Evolutionary conservation across 1,140 invertebrate species (phyloP).

Genomic region (Dinoponera quadriceps): DNA sequence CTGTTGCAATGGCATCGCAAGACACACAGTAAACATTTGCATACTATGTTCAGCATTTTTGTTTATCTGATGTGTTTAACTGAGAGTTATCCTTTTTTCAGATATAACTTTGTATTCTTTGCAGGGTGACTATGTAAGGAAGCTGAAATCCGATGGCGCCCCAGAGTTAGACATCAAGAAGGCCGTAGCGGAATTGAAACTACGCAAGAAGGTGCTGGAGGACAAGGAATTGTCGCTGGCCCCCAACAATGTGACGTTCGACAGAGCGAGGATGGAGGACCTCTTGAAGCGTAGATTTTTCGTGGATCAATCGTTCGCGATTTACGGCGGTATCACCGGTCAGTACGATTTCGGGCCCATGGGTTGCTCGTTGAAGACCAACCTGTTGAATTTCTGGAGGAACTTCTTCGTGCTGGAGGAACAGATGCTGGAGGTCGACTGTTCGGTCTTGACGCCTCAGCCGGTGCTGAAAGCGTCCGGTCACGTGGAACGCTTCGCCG

Average conservation of each 20-base stretch:
- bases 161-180: slow-evolving; percentile 96
- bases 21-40: too few species aligned
- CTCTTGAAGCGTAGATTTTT: slow-evolving; percentile 98
- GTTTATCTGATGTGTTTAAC: slow-evolving; percentile 15
- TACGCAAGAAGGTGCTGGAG: slow-evolving; percentile 96
- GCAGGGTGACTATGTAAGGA: slow-evolving; percentile 94
- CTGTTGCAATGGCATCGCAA: too few species aligned
- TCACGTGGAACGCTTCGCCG: slow-evolving; percentile 99
- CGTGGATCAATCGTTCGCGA: slow-evolving; percentile 99
- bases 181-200: slow-evolving; percentile 96
- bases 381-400: slow-evolving; percentile 97
- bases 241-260: slow-evolving; percentile 92
- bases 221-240: slow-evolving; percentile 96
- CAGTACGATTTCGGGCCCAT: slow-evolving; percentile 99
- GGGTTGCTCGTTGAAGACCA: slow-evolving; percentile 99
- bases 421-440: slow-evolving; percentile 99
- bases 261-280: slow-evolving; percentile 98
- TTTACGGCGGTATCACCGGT: slow-evolving; percentile 97
- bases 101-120: slow-evolving; percentile 65
- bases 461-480: slow-evolving; percentile 98
- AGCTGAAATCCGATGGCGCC: slow-evolving; percentile 94
- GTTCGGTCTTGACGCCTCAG: slow-evolving; percentile 98
- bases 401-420: slow-evolving; percentile 99
- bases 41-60: too few species aligned
- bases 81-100: slow-evolving; percentile 14